A percentile compares a stretch with the other conserved stretches of the same genome.
These are phyloP conservation scores for Tiliqua scincoides DNA, from an alignment of 2,113 vertebrate species.

Conservation along the genomic window DNA sequence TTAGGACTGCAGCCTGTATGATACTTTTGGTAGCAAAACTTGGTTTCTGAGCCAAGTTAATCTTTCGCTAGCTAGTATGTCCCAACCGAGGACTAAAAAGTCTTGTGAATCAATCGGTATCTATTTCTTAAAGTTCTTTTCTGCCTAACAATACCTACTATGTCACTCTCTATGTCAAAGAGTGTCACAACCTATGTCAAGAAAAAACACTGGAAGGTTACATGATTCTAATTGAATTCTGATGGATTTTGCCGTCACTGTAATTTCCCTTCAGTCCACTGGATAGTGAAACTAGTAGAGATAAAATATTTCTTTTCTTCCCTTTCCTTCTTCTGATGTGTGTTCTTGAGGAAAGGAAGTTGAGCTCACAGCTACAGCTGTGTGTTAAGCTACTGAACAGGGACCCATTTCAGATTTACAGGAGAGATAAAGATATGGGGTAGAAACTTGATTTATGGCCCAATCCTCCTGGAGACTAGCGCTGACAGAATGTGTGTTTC, in stretches of 20 bases:
- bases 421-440: no score
- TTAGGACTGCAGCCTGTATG: no score
- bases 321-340: not conserved
- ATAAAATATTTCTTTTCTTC: not conserved
- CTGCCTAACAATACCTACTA: not conserved
- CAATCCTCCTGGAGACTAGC: no score
- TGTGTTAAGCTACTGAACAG: not conserved
- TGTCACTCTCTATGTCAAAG: no score
- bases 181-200: no score
- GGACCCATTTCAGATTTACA: not conserved
- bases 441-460: no score
- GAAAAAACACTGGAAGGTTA: constrained; percentile 24
- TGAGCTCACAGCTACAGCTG: not conserved
- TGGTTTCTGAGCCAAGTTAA: constrained; percentile 60
- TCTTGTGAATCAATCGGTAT: constrained; percentile 5
- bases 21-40: constrained; percentile 52
- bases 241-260: constrained; percentile 34
- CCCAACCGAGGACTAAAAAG: constrained; percentile 33
- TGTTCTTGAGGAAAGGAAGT: not conserved
- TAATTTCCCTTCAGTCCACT: constrained; percentile 20
- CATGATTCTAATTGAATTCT: constrained; percentile 39
- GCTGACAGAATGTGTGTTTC: no score
- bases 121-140: constrained; percentile 22
- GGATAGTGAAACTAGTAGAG: constrained; percentile 19
- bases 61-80: constrained; percentile 34